Percentiles rank a stretch among this genome's conserved stretches.
phyloP scores from a whole-genome alignment of 2,888 invertebrate genomes.

The Chalcis sispes region DNA sequence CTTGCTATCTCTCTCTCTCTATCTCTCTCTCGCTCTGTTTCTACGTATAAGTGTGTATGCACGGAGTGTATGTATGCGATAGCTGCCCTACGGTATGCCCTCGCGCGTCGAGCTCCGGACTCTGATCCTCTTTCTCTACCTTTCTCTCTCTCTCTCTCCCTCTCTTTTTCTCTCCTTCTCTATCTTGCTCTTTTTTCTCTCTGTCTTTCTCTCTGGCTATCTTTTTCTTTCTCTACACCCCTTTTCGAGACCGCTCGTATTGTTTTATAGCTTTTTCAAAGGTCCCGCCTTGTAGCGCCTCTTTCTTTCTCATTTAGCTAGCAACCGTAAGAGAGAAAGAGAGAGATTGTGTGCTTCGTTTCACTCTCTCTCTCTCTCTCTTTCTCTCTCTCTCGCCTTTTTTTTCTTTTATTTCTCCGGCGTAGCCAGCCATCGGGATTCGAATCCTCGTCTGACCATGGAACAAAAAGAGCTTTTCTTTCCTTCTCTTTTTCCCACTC shows the following conservation, averaged over 20 bases:
- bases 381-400: slow-evolving; percentile 12
- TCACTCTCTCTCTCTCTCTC: no score
- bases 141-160: not conserved
- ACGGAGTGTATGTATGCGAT: not conserved
- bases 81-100: not conserved
- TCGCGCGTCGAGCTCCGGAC: no score
- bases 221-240: not conserved
- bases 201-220: no score
- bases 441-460: slow-evolving; percentile 23
- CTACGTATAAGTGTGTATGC: not conserved
- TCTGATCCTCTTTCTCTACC: not conserved
- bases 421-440: not conserved
- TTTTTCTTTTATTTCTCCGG: slow-evolving; percentile 3
- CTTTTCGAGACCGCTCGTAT: slow-evolving; percentile 51
- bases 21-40: not conserved
- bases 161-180: not conserved
- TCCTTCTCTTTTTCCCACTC: no score
- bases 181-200: not conserved
- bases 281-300: slow-evolving; percentile 52
- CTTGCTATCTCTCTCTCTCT: not conserved
- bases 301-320: slow-evolving; percentile 55
- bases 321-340: slow-evolving; percentile 1
- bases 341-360: no score
- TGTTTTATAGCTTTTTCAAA: slow-evolving; percentile 59
- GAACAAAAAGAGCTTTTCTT: slow-evolving; percentile 28